A percentile compares a stretch with the other conserved stretches of the same genome.
Evolutionary conservation across 2,888 invertebrate species (phyloP).

Genomic region (Pristionchus mayeri): DNA sequence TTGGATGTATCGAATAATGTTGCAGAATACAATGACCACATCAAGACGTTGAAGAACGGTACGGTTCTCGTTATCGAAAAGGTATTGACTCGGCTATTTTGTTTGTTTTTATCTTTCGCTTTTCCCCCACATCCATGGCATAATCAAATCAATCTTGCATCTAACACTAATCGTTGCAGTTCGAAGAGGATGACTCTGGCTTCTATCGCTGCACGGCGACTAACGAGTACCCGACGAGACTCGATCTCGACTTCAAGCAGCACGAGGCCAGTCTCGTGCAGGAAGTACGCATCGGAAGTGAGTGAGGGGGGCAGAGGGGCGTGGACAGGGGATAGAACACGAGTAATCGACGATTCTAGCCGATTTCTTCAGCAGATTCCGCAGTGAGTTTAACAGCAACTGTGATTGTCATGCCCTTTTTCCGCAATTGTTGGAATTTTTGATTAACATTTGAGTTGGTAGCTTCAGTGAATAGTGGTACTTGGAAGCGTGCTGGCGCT

Average conservation of each 20-base stretch:
- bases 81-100: neutral
- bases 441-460: neutral
- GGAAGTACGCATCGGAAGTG: constrained; percentile 56
- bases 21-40: neutral
- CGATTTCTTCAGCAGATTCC: neutral
- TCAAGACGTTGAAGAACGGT: neutral
- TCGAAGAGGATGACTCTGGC: neutral
- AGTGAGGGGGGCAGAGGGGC: neutral
- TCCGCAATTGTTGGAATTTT: neutral
- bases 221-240: constrained; percentile 62
- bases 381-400: neutral
- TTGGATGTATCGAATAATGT: no score
- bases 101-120: no score
- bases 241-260: constrained; percentile 56
- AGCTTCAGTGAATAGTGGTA: no score
- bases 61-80: neutral
- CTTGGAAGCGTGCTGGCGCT: no score
- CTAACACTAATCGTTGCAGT: no score
- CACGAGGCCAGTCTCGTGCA: constrained; percentile 57
- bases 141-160: no score
- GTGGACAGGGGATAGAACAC: neutral
- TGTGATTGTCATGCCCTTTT: neutral
- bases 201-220: constrained; percentile 62
- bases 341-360: neutral
- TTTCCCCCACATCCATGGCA: no score